Evolutionary conservation across 2,888 invertebrate species (phyloP).

Genomic region (Drosophila rubida): DNA sequence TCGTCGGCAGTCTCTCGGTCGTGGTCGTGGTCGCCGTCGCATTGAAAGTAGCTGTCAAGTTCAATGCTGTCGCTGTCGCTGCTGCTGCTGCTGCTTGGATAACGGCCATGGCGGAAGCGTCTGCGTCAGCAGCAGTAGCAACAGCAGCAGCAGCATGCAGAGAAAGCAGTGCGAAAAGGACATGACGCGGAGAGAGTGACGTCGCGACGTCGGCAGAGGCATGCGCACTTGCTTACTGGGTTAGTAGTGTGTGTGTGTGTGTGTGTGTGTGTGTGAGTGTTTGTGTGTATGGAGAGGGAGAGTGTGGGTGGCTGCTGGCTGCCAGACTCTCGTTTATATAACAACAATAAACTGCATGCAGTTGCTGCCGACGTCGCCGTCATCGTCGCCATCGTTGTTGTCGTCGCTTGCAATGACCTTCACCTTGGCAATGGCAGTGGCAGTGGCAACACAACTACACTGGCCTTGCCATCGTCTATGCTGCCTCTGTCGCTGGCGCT

Average conservation of each 20-base stretch:
- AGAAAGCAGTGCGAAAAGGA: constrained; percentile 59
- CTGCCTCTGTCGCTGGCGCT: constrained; percentile 8
- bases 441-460: constrained; percentile 17
- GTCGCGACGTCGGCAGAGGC: constrained; percentile 50
- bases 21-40: constrained; percentile 14
- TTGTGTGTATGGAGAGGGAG: background rate
- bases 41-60: constrained; percentile 68
- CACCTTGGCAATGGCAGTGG: constrained; percentile 72
- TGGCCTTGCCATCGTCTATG: constrained; percentile 39
- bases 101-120: constrained; percentile 46
- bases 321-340: constrained; percentile 62
- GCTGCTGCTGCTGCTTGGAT: constrained; percentile 12
- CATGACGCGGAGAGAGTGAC: constrained; percentile 51
- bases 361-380: constrained; percentile 22
- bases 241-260: constrained; percentile 36
- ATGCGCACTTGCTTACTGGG: constrained; percentile 67
- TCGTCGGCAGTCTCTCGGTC: constrained; percentile 2
- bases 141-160: constrained; percentile 22
- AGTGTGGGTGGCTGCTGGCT: constrained; percentile 24
- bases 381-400: constrained; percentile 11
- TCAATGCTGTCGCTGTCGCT: constrained; percentile 57
- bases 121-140: constrained; percentile 19
- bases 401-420: constrained; percentile 67
- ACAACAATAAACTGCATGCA: constrained; percentile 69
- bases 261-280: constrained; percentile 1